phyloP scores from a whole-genome alignment of 1,140 invertebrate genomes.

The Leptestheria dahalacensis region DNA sequence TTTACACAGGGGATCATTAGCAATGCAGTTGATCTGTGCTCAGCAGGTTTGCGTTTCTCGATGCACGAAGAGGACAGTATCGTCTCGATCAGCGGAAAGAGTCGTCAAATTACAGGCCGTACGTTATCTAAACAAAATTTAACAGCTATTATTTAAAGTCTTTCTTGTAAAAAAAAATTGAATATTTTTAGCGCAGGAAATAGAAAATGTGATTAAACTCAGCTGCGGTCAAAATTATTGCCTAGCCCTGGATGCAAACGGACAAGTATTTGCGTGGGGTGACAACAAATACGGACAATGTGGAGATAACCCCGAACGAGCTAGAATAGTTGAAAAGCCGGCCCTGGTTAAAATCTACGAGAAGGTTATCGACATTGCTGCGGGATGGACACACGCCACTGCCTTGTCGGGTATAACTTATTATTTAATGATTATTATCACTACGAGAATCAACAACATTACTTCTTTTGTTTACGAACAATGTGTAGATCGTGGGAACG shows the following conservation, averaged over 20 bases:
- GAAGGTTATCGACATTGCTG: slow-evolving; percentile 24
- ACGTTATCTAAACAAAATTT: too few relatives aligned
- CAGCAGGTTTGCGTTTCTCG: not conserved
- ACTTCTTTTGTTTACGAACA: not conserved
- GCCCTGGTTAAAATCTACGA: slow-evolving; percentile 21
- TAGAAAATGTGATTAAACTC: slow-evolving; percentile 34
- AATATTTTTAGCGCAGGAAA: too few relatives aligned
- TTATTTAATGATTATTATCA: not conserved
- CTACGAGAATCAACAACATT: too few relatives aligned
- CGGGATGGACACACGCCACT: slow-evolving; percentile 59
- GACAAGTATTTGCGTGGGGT: slow-evolving; percentile 47
- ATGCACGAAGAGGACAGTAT: not conserved
- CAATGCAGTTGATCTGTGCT: not conserved
- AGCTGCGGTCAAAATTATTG: slow-evolving; percentile 59
- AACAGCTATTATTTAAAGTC: too few relatives aligned
- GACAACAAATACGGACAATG: slow-evolving; percentile 59
- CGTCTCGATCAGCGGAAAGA: not conserved
- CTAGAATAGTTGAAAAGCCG: slow-evolving; percentile 33
- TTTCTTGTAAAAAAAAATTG: too few relatives aligned
- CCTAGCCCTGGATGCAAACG: slow-evolving; percentile 38
- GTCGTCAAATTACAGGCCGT: not conserved
- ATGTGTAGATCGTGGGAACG: slow-evolving; percentile 31
- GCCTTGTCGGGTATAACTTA: slow-evolving; percentile 32
- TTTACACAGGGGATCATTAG: not conserved
- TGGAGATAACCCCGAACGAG: slow-evolving; percentile 32